A percentile compares a stretch with the other conserved stretches of the same genome.
phyloP scores from a whole-genome alignment of 2,888 invertebrate genomes.

The Erpobdella octoculata region DNA sequence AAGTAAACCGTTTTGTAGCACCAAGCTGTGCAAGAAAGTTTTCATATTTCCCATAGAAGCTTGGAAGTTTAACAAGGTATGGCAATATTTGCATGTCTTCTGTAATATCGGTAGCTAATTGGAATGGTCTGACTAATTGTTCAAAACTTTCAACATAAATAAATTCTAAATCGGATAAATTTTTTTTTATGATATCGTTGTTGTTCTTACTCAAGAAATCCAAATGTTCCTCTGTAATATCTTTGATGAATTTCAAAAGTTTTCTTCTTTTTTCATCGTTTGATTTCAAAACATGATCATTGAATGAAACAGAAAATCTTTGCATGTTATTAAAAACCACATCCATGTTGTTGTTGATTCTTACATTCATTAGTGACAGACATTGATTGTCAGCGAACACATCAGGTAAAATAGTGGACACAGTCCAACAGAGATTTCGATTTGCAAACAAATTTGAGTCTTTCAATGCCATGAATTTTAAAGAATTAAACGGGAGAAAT shows the following conservation, averaged over 20 bases:
- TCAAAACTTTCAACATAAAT: not conserved
- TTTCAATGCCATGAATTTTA: not conserved
- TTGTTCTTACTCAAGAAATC: not conserved
- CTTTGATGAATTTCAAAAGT: not conserved
- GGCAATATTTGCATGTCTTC: not conserved
- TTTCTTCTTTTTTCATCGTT: not conserved
- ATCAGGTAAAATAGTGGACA: not conserved
- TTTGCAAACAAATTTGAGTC: not conserved
- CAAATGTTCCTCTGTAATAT: not conserved
- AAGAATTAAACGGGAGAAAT: not conserved
- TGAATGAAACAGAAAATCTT: not conserved
- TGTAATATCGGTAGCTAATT: not conserved
- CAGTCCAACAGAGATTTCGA: not conserved
- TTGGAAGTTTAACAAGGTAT: conserved; percentile 3
- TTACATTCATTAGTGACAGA: not conserved
- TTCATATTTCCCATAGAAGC: not conserved
- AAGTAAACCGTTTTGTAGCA: not conserved
- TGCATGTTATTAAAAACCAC: not conserved
- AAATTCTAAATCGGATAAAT: not conserved
- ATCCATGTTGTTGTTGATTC: not conserved
- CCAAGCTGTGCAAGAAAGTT: not conserved
- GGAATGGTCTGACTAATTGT: not conserved
- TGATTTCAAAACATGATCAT: not conserved
- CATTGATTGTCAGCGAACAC: not conserved
- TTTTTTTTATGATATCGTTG: not conserved